Conservation (phyloP, 2,797 vertebrate genomes). For the Xiphophorus birchmanni region DNA sequence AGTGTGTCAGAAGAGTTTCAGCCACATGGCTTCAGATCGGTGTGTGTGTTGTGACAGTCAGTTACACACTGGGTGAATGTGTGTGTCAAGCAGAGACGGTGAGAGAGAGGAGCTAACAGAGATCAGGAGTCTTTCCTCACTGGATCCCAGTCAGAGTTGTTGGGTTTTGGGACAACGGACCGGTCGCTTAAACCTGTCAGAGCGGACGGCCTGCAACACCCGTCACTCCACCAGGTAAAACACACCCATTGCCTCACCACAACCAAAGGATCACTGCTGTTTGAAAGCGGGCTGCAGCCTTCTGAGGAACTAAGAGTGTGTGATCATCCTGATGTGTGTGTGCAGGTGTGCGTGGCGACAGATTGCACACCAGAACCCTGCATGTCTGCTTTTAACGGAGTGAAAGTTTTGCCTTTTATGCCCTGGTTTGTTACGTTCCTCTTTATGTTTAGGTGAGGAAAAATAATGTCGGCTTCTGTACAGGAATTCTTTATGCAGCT, state of each 20-base stretch:
- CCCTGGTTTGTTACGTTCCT: neutral
- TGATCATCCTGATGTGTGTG: neutral
- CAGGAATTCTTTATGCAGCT: neutral
- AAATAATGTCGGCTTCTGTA: neutral
- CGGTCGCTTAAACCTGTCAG: slow-evolving; percentile 30
- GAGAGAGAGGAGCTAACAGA: slow-evolving; percentile 32
- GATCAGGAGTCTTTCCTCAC: slow-evolving; percentile 25
- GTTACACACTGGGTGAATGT: slow-evolving; percentile 9
- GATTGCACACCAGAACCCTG: neutral
- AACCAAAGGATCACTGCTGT: neutral
- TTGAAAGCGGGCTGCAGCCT: slow-evolving; percentile 1
- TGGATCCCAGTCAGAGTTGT: slow-evolving; percentile 29
- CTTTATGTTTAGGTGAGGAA: neutral
- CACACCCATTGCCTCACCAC: neutral
- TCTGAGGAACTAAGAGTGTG: neutral
- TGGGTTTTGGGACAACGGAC: slow-evolving; percentile 9
- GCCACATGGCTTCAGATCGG: slow-evolving; percentile 61
- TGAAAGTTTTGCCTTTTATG: neutral
- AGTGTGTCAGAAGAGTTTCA: slow-evolving; percentile 59
- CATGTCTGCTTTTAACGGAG: neutral
- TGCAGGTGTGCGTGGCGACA: neutral
- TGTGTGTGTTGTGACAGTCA: slow-evolving; percentile 51
- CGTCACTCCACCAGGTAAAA: slow-evolving; percentile 57
- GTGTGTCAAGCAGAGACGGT: slow-evolving; percentile 8
- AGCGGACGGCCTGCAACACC: slow-evolving; percentile 25